A percentile compares a stretch with the other conserved stretches of the same genome.
These are phyloP conservation scores for Tympanoctomys barrerae DNA, from an alignment of 2,797 vertebrate species.

Conservation along the genomic window DNA sequence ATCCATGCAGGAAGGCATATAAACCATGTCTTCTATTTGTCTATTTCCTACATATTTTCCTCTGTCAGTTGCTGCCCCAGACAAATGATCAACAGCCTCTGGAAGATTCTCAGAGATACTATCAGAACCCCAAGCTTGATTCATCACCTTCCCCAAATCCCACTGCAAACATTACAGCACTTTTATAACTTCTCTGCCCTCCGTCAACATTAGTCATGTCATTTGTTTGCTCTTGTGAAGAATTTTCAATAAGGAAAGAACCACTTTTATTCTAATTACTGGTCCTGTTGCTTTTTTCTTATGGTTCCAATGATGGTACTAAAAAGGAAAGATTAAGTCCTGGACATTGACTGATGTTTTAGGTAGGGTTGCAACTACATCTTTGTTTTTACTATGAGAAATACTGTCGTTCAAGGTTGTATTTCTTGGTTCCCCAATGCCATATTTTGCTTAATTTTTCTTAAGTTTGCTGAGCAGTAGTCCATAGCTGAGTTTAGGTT, in stretches of 20 bases:
- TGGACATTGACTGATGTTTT: conserved; percentile 82
- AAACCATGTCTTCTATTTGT: conserved; percentile 88
- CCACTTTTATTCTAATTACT: too few relatives aligned
- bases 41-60: conserved; percentile 79
- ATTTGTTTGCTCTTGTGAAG: too few relatives aligned
- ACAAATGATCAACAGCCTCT: conserved; percentile 57
- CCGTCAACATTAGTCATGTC: too few relatives aligned
- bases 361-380: conserved; percentile 81
- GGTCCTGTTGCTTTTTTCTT: conserved; percentile 85
- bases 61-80: conserved; percentile 70
- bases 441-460: conserved; percentile 84
- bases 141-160: too few relatives aligned
- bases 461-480: conserved; percentile 88
- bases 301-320: conserved; percentile 82
- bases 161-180: too few relatives aligned
- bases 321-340: conserved; percentile 83
- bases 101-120: conserved; percentile 88
- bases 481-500: conserved; percentile 91
- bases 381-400: conserved; percentile 87
- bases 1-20: conserved; percentile 91
- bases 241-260: too few relatives aligned
- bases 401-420: conserved; percentile 84
- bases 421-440: conserved; percentile 80
- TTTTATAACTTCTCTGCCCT: too few relatives aligned
- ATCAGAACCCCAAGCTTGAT: conserved; percentile 74